These are phyloP conservation scores for Potorous gilbertii DNA, from an alignment of 2,797 vertebrate species.

Conservation along the genomic window DNA sequence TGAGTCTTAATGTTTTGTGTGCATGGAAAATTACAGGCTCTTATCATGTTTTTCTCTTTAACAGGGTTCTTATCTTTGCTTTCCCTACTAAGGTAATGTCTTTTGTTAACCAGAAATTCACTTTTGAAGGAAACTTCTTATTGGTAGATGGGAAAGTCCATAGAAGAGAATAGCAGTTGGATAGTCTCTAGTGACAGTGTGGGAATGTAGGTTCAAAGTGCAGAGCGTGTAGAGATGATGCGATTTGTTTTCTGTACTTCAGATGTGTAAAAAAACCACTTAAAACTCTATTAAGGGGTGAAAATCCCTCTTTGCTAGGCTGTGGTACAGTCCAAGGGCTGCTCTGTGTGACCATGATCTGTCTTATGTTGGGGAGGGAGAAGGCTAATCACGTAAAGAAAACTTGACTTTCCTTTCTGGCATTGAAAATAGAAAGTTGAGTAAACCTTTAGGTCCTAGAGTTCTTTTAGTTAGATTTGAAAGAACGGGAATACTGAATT, in stretches of 20 bases:
- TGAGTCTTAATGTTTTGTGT: neutral
- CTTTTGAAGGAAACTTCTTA: neutral
- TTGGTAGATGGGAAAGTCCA: neutral
- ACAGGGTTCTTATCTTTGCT: neutral
- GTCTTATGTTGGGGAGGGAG: neutral
- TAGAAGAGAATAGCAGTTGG: neutral
- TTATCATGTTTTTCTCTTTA: neutral
- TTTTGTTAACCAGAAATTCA: neutral
- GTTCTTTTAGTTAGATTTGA: neutral
- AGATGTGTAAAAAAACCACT: neutral
- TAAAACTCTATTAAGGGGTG: neutral
- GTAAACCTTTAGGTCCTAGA: neutral
- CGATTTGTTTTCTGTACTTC: neutral
- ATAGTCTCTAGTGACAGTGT: neutral
- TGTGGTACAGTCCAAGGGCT: neutral
- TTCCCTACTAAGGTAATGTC: neutral
- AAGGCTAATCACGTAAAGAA: neutral
- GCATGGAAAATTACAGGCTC: neutral
- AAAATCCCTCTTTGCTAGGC: neutral
- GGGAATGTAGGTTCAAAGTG: neutral
- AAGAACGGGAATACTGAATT: slow-evolving; percentile 23
- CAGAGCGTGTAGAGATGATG: neutral
- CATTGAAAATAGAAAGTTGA: slow-evolving; percentile 23
- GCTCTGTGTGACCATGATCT: neutral
- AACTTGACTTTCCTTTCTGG: slow-evolving; percentile 15